Base-by-base conservation (phyloP, 1,140 invertebrate species). In the Zaprionus kolodkinae region DNA sequence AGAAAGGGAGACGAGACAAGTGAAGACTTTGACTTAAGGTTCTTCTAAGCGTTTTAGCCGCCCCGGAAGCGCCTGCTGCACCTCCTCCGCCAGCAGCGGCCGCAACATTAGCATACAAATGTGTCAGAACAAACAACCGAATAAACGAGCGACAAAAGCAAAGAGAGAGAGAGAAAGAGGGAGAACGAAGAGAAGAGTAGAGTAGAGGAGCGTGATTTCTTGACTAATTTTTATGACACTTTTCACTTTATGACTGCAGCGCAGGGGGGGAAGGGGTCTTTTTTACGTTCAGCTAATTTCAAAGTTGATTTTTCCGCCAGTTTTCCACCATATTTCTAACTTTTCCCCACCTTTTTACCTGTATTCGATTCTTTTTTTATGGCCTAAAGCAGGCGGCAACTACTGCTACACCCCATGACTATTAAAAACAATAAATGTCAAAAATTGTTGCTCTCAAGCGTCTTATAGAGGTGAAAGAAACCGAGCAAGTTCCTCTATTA, bases 341-440 rank as follows among this genome's bases (percentile, higher is more conserved):
- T 60, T 67, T 72, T 69, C 66, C 79, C 76, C 13, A n/a, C n/a
- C 54, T 66, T 27, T 72, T 65, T 57, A 67, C 36, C 36, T 72
- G 59, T 57, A 61, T 57, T 70, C 66, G 59, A 74, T 89, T 87
- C n/a, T n/a, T 87, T 89, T 87, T 9, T 35, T 30, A 88, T 80
- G 71, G 80, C 55, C 25, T 12, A 21, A 48, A 33, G 12, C 11
- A 21, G 36, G 43, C 55, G 10, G 30, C 17, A 27, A 21, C 25
- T 33, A 45, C n/a, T 15, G n/a, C 45, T 17, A 12, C 45, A n/a
- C 45, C 45, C 45, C 11, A 21, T 50, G 45, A 71, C 78, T 85
- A 88, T 88, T 85, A 85, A 89, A 88, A 88, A 88, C 85, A 88
- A 89, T 88, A 88, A 88, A 88, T 89, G 85, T 89, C 85, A 88